A percentile compares a stretch with the other conserved stretches of the same genome.
phyloP scores from a whole-genome alignment of 2,888 invertebrate species.

The Caenorhabditis sp. region DNA sequence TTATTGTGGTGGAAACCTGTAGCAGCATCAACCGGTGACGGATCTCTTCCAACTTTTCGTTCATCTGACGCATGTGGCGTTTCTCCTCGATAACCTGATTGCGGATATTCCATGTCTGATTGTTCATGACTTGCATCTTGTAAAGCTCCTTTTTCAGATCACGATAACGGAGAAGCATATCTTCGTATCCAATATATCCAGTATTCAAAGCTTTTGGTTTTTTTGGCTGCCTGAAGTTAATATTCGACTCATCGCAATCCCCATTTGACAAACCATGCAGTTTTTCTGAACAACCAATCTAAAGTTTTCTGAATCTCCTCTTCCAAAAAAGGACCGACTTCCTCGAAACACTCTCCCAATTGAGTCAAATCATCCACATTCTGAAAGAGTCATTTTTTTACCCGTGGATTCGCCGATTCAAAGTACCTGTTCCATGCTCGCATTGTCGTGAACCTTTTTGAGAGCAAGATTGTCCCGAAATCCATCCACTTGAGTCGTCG shows the following conservation, averaged over 20 bases:
- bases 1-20: not conserved
- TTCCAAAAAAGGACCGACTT: not conserved
- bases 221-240: slow-evolving; percentile 5
- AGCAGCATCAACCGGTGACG: slow-evolving; percentile 6
- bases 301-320: slow-evolving; percentile 13
- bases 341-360: not conserved
- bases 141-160: slow-evolving; percentile 26
- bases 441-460: not conserved
- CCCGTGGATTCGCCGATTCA: no score
- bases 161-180: slow-evolving; percentile 38
- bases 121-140: slow-evolving; percentile 5
- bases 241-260: not conserved
- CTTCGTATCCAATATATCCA: slow-evolving; percentile 31
- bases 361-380: not conserved
- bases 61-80: slow-evolving; percentile 29
- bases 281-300: slow-evolving; percentile 26
- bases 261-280: slow-evolving; percentile 8
- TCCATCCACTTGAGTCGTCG: not conserved
- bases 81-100: slow-evolving; percentile 19
- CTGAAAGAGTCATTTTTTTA: no score
- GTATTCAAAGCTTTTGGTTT: not conserved
- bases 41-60: slow-evolving; percentile 45
- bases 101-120: not conserved
- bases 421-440: slow-evolving; percentile 9
- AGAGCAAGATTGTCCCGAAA: slow-evolving; percentile 5